Conservation (phyloP, 37 sponge, comb jelly and placozoan genomes). For the Tethya wilhelma region DNA sequence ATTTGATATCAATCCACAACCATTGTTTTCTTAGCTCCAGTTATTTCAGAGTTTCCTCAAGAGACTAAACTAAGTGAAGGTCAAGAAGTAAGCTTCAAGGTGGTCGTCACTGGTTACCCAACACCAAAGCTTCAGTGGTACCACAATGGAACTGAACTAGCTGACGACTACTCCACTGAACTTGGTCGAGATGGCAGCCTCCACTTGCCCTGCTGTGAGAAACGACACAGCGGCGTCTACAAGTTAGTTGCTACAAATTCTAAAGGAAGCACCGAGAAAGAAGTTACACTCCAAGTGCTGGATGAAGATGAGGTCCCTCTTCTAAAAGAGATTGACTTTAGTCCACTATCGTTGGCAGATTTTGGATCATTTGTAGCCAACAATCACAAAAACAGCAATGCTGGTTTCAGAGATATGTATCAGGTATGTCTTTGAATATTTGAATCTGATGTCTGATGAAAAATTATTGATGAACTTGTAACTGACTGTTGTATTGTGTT, state of each 20-base stretch:
- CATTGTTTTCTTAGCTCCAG: conserved; percentile 20
- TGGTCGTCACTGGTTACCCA: conserved; percentile 31
- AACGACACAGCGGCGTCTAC: conserved; percentile 34
- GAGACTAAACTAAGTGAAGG: conserved; percentile 28
- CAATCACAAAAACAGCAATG: conserved; percentile 19
- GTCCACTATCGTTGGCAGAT: neutral
- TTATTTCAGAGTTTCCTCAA: conserved; percentile 36
- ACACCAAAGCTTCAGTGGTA: conserved; percentile 45
- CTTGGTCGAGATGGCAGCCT: conserved; percentile 30
- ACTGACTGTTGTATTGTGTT: neutral
- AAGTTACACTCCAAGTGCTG: conserved; percentile 9
- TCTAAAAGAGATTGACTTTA: neutral
- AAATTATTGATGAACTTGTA: neutral
- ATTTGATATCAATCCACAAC: too few species aligned
- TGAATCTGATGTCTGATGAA: neutral
- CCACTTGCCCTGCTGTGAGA: conserved; percentile 18
- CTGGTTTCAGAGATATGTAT: neutral
- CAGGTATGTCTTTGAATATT: neutral
- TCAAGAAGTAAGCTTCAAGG: conserved; percentile 23
- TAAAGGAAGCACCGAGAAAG: conserved; percentile 13
- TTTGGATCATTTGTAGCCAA: conserved; percentile 31
- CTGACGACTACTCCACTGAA: conserved; percentile 31
- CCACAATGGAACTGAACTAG: conserved; percentile 28
- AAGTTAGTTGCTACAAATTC: conserved; percentile 32
- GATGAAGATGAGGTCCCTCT: neutral